phyloP scores from a whole-genome alignment of 2,797 vertebrate species.

The Poecilia wingei region DNA sequence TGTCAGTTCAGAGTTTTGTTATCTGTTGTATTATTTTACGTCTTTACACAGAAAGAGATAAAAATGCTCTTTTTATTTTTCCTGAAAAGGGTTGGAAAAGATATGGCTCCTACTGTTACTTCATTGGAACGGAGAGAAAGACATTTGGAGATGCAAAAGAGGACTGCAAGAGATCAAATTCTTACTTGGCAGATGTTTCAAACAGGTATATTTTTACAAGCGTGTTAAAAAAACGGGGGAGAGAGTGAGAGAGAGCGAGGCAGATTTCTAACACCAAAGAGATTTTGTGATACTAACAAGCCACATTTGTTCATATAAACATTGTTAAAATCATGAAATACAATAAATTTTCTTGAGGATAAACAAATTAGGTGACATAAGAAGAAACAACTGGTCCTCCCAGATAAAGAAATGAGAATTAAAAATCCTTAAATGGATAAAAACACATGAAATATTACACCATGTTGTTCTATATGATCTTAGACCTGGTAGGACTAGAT shows the following conservation, averaged over 20 bases:
- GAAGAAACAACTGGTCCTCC: background rate
- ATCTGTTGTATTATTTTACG: background rate
- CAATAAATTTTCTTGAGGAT: background rate
- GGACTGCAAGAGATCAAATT: slow-evolving; percentile 78
- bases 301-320: background rate
- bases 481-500: background rate
- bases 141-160: slow-evolving; percentile 86
- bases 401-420: background rate
- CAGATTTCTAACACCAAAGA: background rate
- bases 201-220: slow-evolving; percentile 77
- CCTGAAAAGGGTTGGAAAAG: slow-evolving; percentile 88
- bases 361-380: background rate
- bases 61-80: background rate
- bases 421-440: background rate
- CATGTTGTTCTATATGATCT: background rate
- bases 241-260: too few relatives aligned
- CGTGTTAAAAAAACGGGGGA: too few relatives aligned
- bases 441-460: background rate
- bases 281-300: background rate
- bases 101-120: slow-evolving; percentile 88
- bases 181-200: slow-evolving; percentile 85
- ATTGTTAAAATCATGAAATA: background rate
- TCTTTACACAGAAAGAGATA: background rate
- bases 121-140: slow-evolving; percentile 80
- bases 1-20: background rate